These are phyloP conservation scores for Acanthiza pusilla DNA, from an alignment of 2,797 vertebrate genomes.

Conservation along the genomic window DNA sequence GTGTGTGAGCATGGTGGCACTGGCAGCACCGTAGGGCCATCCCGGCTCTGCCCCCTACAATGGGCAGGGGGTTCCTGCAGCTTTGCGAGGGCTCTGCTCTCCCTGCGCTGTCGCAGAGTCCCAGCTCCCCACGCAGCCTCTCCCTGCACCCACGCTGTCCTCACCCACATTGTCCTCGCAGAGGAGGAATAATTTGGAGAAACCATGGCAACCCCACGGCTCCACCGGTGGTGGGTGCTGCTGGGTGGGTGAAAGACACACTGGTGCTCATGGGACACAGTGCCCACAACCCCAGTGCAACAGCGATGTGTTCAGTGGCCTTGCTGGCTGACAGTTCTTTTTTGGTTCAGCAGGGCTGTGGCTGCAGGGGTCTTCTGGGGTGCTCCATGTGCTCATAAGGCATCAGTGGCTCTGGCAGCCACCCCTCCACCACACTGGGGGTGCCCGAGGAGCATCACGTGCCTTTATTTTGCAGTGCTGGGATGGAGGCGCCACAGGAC, in stretches of 20 bases:
- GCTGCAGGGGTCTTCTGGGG: not conserved
- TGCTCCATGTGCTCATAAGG: not conserved
- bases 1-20: rapidly evolving
- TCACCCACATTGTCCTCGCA: not conserved
- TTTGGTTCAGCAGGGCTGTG: not conserved
- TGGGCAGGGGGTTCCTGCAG: not conserved
- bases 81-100: not conserved
- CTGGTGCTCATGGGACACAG: not conserved
- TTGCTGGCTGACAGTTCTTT: rapidly evolving
- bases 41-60: rapidly evolving
- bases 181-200: constrained; percentile 35
- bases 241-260: not conserved
- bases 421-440: rapidly evolving
- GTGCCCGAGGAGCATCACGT: not conserved
- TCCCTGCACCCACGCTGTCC: not conserved
- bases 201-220: constrained; percentile 51
- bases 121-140: not conserved
- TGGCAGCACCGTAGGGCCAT: not conserved
- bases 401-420: rapidly evolving
- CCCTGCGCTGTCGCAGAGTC: not conserved
- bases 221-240: rapidly evolving
- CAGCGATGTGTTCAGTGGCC: not conserved
- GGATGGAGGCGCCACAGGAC: not conserved
- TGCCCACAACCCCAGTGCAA: not conserved
- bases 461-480: constrained; percentile 9